Conservation (phyloP, 2,888 invertebrate genomes). For the Pyrochroa serraticornis region DNA sequence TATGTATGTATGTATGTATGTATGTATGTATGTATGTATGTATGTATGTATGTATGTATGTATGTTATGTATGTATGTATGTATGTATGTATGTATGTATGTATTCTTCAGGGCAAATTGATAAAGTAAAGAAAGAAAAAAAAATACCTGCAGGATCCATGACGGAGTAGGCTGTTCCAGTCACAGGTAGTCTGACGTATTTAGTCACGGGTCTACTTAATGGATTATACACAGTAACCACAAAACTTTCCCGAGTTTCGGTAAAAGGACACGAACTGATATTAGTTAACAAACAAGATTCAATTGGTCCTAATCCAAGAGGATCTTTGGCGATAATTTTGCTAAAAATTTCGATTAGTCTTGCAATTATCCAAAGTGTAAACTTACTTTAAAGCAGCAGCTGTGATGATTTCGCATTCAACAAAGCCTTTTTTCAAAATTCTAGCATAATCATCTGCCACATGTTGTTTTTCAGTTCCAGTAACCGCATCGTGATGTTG, state of each 20-base stretch:
- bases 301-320: conserved; percentile 2
- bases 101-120: too few species aligned
- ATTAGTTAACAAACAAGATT: conserved; percentile 70
- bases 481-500: conserved; percentile 92
- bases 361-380: too few species aligned
- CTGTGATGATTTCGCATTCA: conserved; percentile 43
- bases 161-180: conserved; percentile 8
- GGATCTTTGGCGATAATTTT: conserved; percentile 15
- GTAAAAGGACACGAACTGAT: conserved; percentile 74
- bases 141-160: conserved; percentile 10
- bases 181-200: conserved; percentile 46
- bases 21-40: too few species aligned
- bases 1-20: too few species aligned
- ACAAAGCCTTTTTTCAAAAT: conserved; percentile 72
- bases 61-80: too few species aligned
- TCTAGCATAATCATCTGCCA: conserved; percentile 85
- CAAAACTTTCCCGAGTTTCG: conserved; percentile 65
- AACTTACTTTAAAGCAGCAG: conserved; percentile 16
- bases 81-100: too few species aligned
- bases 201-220: conserved; percentile 65
- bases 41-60: too few species aligned
- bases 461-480: conserved; percentile 82
- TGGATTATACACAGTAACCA: conserved; percentile 82
- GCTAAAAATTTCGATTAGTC: conserved; percentile 5
- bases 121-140: too few species aligned